Conservation (phyloP, 2,797 vertebrate genomes). For the Mormyrops attenuatus region DNA sequence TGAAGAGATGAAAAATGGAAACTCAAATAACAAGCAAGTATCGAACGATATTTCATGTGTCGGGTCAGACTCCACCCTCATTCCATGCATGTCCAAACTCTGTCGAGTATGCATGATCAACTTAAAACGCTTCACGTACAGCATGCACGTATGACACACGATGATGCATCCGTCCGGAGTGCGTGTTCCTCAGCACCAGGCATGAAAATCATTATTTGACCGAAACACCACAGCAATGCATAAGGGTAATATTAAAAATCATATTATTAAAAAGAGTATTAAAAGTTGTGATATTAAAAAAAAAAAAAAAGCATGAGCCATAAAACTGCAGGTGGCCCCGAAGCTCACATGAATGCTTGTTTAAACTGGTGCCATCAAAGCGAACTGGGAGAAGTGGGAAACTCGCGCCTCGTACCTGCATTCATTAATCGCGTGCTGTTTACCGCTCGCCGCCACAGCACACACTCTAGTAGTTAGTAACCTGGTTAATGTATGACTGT, state of each 20-base stretch:
- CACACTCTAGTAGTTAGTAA: neutral
- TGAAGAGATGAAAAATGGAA: conserved; percentile 30
- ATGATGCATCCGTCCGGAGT: neutral
- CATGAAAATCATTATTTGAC: neutral
- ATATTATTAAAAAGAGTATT: neutral
- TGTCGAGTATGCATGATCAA: neutral
- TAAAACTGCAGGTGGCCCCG: neutral
- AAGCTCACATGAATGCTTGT: neutral
- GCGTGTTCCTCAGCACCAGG: neutral
- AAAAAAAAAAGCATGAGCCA: neutral
- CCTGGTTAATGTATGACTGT: neutral
- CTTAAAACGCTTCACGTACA: conserved; percentile 15
- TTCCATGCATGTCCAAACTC: neutral
- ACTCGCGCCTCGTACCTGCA: neutral
- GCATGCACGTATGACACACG: neutral
- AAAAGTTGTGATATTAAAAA: neutral
- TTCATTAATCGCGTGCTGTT: neutral
- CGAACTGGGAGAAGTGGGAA: neutral
- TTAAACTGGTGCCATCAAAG: neutral
- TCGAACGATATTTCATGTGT: neutral
- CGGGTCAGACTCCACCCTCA: neutral
- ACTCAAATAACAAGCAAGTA: neutral
- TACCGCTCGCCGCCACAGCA: neutral
- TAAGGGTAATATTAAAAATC: neutral
- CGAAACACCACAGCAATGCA: neutral